Evolutionary conservation across 2,888 invertebrate genomes (phyloP).

Genomic region (Ecliptopera silaceata): DNA sequence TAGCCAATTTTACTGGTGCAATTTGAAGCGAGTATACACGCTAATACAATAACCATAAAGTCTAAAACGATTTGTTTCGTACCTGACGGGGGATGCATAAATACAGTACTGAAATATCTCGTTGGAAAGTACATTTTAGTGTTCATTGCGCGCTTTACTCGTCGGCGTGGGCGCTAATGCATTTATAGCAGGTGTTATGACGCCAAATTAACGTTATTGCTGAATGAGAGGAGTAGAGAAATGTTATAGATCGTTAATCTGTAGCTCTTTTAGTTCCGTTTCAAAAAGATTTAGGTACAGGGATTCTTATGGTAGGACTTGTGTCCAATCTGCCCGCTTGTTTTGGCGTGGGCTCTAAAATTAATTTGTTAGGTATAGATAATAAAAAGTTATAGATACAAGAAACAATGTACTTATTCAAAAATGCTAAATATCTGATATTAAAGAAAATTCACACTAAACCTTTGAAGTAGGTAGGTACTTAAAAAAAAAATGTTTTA

Average conservation of each 20-base stretch:
- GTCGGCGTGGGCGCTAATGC: slow-evolving; percentile 22
- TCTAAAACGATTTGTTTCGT: slow-evolving; percentile 18
- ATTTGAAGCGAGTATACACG: slow-evolving; percentile 18
- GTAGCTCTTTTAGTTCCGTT: neutral
- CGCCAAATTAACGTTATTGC: slow-evolving; percentile 16
- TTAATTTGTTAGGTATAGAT: too few species aligned
- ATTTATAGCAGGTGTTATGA: slow-evolving; percentile 25
- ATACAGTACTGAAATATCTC: slow-evolving; percentile 26
- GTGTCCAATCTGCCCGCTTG: too few species aligned
- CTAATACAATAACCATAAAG: slow-evolving; percentile 19
- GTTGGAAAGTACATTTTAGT: slow-evolving; percentile 23
- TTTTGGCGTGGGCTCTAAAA: too few species aligned
- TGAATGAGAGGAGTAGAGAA: neutral
- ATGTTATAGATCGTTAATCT: neutral
- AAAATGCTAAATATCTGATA: too few species aligned
- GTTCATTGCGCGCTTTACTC: slow-evolving; percentile 25
- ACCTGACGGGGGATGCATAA: slow-evolving; percentile 33
- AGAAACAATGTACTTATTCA: too few species aligned
- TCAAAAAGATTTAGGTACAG: too few species aligned
- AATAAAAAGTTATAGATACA: too few species aligned
- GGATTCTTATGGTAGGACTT: too few species aligned
- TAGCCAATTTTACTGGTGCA: slow-evolving; percentile 27
- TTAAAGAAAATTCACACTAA: too few species aligned
- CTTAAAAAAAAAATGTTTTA: too few species aligned
- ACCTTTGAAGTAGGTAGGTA: too few species aligned